Conservation (phyloP, 2,113 vertebrate genomes). For the Garra rufa region DNA sequence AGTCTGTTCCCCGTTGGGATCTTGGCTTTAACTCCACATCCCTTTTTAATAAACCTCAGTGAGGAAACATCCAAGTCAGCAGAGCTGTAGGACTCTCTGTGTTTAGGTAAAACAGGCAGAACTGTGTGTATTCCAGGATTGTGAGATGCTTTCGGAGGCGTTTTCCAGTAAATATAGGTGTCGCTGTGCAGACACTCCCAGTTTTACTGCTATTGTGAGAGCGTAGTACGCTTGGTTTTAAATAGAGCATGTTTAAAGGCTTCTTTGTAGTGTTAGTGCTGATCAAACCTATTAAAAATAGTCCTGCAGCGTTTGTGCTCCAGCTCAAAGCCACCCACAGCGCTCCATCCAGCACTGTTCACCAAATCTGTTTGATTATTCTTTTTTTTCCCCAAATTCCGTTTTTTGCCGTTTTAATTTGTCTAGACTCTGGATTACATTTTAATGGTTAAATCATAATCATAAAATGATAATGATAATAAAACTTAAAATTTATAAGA, state of each 20-base stretch:
- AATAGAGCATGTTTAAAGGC: not conserved
- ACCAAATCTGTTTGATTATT: no score
- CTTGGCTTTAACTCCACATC: slow-evolving; percentile 37
- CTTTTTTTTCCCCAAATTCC: no score
- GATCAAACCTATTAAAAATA: not conserved
- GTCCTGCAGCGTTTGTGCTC: no score
- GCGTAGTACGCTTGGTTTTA: not conserved
- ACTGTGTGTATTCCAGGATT: not conserved
- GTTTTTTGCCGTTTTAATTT: no score
- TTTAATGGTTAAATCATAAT: not conserved
- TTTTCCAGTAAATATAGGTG: not conserved
- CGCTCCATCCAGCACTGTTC: no score
- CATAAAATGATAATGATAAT: not conserved
- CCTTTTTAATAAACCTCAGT: slow-evolving; percentile 45
- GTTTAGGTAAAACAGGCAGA: not conserved
- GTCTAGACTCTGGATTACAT: no score
- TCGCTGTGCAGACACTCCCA: not conserved
- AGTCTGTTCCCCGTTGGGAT: slow-evolving; percentile 32
- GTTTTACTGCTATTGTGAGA: not conserved
- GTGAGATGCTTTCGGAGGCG: not conserved
- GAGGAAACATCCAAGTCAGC: slow-evolving; percentile 37
- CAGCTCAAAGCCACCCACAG: no score
- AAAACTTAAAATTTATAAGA: no score
- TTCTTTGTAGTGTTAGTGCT: not conserved
- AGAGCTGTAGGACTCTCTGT: slow-evolving; percentile 11